Percentiles rank a stretch among this genome's conserved stretches.
Conservation (phyloP, 2,113 vertebrate species). For the Phyllostomus hastatus region DNA sequence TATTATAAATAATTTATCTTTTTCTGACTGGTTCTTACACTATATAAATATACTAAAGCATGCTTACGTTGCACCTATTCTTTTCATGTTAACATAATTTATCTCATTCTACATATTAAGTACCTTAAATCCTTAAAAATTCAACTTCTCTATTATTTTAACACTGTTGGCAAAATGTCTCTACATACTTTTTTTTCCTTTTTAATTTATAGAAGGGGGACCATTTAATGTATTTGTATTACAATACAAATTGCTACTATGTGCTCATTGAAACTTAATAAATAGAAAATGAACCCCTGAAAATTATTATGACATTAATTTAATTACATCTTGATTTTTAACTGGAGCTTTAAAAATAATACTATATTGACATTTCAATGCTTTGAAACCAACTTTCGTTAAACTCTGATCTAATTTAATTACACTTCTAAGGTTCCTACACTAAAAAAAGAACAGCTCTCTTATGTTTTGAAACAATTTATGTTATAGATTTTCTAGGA, state of each 20-base stretch:
- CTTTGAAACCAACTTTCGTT: neutral
- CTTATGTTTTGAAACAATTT: neutral
- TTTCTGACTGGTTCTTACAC: neutral
- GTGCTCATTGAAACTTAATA: neutral
- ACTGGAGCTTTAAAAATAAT: neutral
- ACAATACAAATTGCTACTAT: neutral
- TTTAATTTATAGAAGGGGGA: neutral
- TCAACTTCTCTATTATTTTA: neutral
- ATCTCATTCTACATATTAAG: constrained; percentile 43
- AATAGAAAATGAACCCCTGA: neutral
- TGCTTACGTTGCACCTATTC: neutral
- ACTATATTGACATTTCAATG: neutral
- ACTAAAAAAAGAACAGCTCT: neutral
- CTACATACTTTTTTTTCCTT: neutral
- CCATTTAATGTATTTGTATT: neutral
- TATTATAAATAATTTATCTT: constrained; percentile 52
- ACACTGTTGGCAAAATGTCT: neutral
- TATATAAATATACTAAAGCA: constrained; percentile 46
- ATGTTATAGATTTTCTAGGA: neutral
- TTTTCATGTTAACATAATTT: constrained; percentile 34
- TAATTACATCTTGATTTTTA: neutral
- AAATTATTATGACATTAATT: neutral
- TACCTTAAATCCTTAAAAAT: neutral
- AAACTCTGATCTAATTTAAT: neutral
- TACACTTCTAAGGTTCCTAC: neutral